These are phyloP conservation scores for Uropetala carovei DNA, from an alignment of 2,888 invertebrate species.

Conservation along the genomic window DNA sequence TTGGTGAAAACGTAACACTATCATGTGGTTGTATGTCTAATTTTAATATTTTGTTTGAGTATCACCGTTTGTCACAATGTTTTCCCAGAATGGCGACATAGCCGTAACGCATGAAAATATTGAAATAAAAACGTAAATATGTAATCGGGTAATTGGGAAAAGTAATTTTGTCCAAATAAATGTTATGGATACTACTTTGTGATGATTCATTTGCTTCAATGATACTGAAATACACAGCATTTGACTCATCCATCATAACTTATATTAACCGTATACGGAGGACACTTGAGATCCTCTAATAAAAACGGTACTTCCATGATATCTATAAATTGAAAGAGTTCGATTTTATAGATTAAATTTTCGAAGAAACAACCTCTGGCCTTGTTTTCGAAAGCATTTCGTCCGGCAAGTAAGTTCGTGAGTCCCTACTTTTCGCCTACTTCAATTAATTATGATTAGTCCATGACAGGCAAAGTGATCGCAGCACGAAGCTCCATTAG, in stretches of 20 bases:
- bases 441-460: not conserved
- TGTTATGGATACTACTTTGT: not conserved
- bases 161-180: too few relatives aligned
- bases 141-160: too few relatives aligned
- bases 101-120: too few relatives aligned
- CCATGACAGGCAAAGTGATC: slow-evolving; percentile 23
- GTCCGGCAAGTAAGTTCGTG: not conserved
- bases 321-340: not conserved
- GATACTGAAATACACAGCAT: not conserved
- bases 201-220: not conserved
- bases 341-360: not conserved
- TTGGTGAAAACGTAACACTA: too few relatives aligned
- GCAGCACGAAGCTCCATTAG: slow-evolving; percentile 27
- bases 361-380: not conserved
- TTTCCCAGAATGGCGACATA: too few relatives aligned
- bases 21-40: too few relatives aligned
- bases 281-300: not conserved
- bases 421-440: not conserved
- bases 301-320: not conserved
- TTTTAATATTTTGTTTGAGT: too few relatives aligned
- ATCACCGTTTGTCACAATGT: too few relatives aligned
- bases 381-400: not conserved
- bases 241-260: not conserved
- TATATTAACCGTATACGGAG: slow-evolving; percentile 17
- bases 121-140: too few relatives aligned